Percentiles rank a stretch among this genome's conserved stretches.
Conservation (phyloP, 2,113 vertebrate genomes). For the Alectura lathami region DNA sequence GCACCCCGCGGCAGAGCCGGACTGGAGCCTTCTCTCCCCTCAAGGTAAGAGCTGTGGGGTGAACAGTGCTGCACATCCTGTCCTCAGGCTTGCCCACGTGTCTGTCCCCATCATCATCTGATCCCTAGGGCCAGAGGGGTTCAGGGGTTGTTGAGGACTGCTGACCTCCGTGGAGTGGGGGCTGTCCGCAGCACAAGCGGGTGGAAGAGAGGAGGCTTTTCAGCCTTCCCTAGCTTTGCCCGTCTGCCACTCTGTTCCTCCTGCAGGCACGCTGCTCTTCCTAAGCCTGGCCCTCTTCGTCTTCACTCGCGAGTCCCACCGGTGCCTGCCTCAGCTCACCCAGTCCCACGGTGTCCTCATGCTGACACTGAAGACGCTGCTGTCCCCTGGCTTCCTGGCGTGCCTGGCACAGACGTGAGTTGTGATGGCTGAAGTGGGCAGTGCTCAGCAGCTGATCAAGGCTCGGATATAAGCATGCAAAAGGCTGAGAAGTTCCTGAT, state of each 20-base stretch:
- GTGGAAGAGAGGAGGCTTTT: not conserved
- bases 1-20: conserved; percentile 38
- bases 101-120: not conserved
- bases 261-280: conserved; percentile 72
- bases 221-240: not conserved
- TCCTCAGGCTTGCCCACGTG: not conserved
- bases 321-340: conserved; percentile 72
- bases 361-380: conserved; percentile 70
- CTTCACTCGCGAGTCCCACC: conserved; percentile 70
- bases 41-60: conserved; percentile 60
- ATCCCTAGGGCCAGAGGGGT: not conserved
- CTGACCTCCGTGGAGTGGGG: not conserved
- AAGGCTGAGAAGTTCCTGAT: not conserved
- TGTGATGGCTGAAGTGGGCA: not conserved
- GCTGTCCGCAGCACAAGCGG: not conserved
- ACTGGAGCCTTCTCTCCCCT: conserved; percentile 81
- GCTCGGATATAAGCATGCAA: fast-evolving
- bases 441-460: not conserved
- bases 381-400: conserved; percentile 72
- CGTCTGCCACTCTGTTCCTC: not conserved
- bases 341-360: conserved; percentile 61
- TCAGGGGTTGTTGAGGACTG: not conserved
- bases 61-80: not conserved
- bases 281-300: conserved; percentile 69
- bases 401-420: conserved; percentile 77